phyloP scores from a whole-genome alignment of 2,797 vertebrate genomes.

The Xenentodon cancila region DNA sequence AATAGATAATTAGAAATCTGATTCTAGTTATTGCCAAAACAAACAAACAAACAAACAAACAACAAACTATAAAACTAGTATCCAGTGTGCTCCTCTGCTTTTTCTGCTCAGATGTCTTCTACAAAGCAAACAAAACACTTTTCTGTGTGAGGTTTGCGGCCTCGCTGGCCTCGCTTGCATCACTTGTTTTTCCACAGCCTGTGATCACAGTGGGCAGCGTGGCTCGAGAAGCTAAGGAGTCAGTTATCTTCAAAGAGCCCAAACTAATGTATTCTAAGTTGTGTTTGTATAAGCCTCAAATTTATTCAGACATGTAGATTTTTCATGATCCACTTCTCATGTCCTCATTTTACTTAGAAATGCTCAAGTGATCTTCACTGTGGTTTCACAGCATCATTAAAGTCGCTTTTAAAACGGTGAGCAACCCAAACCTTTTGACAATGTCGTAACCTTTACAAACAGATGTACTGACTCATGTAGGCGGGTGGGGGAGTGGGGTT shows the following conservation, averaged over 20 bases:
- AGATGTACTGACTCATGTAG: too few species aligned
- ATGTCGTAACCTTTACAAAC: too few species aligned
- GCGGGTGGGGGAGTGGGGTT: too few species aligned
- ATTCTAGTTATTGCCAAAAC: too few species aligned
- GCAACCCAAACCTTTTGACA: too few species aligned
- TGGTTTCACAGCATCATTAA: too few species aligned
- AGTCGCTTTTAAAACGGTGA: too few species aligned
- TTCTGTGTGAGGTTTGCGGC: conserved; percentile 1
- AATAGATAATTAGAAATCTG: background rate
- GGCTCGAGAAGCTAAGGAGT: conserved; percentile 8
- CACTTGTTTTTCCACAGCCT: conserved; percentile 33
- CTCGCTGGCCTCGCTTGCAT: conserved; percentile 6
- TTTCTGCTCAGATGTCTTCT: conserved; percentile 9
- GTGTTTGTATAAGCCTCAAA: conserved; percentile 1
- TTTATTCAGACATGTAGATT: conserved; percentile 11
- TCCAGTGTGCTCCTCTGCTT: background rate
- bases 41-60: too few species aligned
- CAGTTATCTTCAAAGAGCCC: conserved; percentile 33
- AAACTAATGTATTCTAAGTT: conserved; percentile 14
- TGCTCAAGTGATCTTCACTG: too few species aligned
- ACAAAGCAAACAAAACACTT: conserved; percentile 25
- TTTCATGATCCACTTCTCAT: background rate
- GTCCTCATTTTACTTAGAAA: conserved; percentile 1
- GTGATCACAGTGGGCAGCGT: conserved; percentile 14
- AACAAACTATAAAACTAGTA: background rate